Base-by-base conservation (phyloP, 1,140 invertebrate species). In the Trichonephila inaurata region DNA sequence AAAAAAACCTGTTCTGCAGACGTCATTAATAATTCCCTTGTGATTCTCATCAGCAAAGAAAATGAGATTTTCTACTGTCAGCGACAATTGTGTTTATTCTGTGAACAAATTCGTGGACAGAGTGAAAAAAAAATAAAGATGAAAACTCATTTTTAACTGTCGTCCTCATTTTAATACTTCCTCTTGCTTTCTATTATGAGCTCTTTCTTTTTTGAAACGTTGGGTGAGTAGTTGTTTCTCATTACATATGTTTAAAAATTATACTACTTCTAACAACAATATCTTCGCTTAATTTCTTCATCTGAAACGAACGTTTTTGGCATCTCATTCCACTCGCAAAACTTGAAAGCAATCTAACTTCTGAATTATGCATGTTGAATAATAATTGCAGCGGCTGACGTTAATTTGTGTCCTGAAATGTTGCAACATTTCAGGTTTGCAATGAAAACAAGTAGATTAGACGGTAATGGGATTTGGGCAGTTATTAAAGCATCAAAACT, bases 341-440 rank as follows among this genome's bases (percentile, higher is more conserved):
- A 18, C 72, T 77, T 77, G 72, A 77, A 77, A 33, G 72, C 72
- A 77, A 77, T 77, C 72, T 28, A 77, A 77, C 72, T 77, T 40
- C 28, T 77, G 72, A 77, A 77, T 77, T 33, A 77, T 77, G 72
- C 28, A 77, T 40, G 72, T 18, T 77, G 72, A 77, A 77, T 77
- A 77, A 77, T 77, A 77, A 77, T 40, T 19, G 24, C 66, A 69
- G 66, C 10, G 24, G 72, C 72, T 40, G 72, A 77, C 72, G 72
- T 77, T 77, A 77, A 77, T 77, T 77, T 40, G 72, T 77, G 72
- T 77, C 24, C 33, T 77, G 72, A 77, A 77, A 77, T 33, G 72
- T 19, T 77, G 33, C 72, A 77, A 77, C 72, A 40, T 77, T 77
- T 77, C 72, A 18, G 72, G 33, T 77, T 77, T 33, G 72, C 3